Evolutionary conservation across 2,888 invertebrate genomes (phyloP).

Genomic region (Zygothrica quintamaculata): DNA sequence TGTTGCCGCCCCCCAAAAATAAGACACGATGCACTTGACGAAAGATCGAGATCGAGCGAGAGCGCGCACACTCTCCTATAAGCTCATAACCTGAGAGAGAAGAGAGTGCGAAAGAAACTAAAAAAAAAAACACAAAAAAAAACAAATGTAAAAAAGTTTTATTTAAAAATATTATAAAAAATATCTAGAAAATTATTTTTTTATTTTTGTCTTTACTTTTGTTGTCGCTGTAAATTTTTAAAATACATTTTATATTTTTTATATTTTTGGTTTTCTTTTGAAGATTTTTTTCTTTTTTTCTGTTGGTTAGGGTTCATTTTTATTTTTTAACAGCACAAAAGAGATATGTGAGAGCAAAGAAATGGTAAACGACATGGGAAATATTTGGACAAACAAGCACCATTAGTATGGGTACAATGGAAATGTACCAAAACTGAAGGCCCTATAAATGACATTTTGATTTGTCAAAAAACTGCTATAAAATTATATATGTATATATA

Average conservation of each 20-base stretch:
- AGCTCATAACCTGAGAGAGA: constrained; percentile 75
- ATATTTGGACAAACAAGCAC: constrained; percentile 35
- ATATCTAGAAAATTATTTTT: constrained; percentile 37
- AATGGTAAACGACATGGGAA: constrained; percentile 45
- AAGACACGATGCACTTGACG: constrained; percentile 47
- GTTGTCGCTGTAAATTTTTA: constrained; percentile 53
- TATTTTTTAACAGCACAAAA: constrained; percentile 46
- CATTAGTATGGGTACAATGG: constrained; percentile 27
- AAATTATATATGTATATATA: too few species aligned
- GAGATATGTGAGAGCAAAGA: constrained; percentile 46
- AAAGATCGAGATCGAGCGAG: constrained; percentile 42
- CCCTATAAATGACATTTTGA: constrained; percentile 21
- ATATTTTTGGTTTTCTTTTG: constrained; percentile 9
- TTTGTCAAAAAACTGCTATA: constrained; percentile 32
- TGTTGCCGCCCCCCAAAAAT: constrained; percentile 39
- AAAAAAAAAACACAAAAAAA: constrained; percentile 50
- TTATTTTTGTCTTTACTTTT: too few species aligned
- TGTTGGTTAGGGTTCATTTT: too few species aligned
- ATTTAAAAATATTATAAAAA: constrained; percentile 47
- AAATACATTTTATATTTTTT: constrained; percentile 53
- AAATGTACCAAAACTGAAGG: constrained; percentile 27
- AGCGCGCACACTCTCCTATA: constrained; percentile 40
- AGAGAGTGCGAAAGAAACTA: constrained; percentile 76
- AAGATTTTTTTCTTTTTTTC: constrained; percentile 37
- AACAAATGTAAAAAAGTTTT: constrained; percentile 43